phyloP scores from a whole-genome alignment of 2,797 vertebrate genomes.

The Hephaestus fuliginosus region DNA sequence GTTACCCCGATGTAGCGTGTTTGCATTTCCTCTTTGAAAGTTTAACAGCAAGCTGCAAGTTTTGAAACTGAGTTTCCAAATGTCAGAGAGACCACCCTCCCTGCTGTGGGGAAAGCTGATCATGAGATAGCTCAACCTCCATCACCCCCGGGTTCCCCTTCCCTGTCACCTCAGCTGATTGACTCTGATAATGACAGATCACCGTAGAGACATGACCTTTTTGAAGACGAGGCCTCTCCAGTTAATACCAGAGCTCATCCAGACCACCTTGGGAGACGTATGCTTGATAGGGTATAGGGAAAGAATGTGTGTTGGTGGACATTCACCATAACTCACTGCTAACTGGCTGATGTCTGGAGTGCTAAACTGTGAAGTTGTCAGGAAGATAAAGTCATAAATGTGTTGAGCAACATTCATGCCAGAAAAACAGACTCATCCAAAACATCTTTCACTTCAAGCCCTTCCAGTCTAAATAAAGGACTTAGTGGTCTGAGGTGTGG shows the following conservation, averaged over 20 bases:
- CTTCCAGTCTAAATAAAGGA: slow-evolving; percentile 33
- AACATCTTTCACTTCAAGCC: slow-evolving; percentile 13
- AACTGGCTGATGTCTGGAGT: not conserved
- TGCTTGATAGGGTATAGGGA: not conserved
- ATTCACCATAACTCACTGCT: not conserved
- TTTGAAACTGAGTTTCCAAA: not conserved
- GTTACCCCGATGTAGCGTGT: not conserved
- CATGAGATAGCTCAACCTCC: slow-evolving; percentile 12
- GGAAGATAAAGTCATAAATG: slow-evolving; percentile 5
- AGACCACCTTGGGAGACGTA: slow-evolving; percentile 15
- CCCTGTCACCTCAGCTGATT: slow-evolving; percentile 31
- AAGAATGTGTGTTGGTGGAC: not conserved
- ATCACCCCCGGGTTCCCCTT: slow-evolving; percentile 24
- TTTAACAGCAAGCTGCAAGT: not conserved
- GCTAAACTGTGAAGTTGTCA: not conserved
- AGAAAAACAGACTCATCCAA: slow-evolving; percentile 25
- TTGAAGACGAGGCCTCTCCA: not conserved
- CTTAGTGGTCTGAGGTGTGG: slow-evolving; percentile 49
- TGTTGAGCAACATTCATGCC: slow-evolving; percentile 30
- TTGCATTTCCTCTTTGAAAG: not conserved
- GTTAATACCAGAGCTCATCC: not conserved
- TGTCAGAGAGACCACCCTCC: slow-evolving; percentile 35
- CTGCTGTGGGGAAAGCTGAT: slow-evolving; percentile 40
- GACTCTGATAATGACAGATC: slow-evolving; percentile 7
- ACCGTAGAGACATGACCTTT: slow-evolving; percentile 9